Evolutionary conservation across 2,888 invertebrate species (phyloP).

Genomic region (Tiphia femorata): DNA sequence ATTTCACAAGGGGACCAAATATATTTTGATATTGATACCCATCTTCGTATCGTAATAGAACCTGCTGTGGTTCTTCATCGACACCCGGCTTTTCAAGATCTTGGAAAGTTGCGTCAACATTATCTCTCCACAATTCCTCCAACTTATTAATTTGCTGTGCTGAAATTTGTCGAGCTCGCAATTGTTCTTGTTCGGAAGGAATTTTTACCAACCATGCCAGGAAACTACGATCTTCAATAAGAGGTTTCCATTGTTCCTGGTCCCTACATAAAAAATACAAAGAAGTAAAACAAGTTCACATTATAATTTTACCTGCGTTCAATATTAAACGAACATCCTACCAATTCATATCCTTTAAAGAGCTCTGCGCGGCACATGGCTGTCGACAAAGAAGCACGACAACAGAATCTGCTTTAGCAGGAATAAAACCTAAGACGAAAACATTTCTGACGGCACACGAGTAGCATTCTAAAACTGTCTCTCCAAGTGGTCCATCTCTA

Average conservation of each 20-base stretch:
- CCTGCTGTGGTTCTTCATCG: conserved; percentile 96
- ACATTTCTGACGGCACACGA: conserved; percentile 98
- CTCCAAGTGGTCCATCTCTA: conserved; percentile 96
- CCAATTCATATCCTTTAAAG: conserved; percentile 99
- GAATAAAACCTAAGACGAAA: conserved; percentile 98
- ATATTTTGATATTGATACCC: conserved; percentile 99
- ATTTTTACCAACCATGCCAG: conserved; percentile 97
- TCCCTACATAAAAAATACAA: conserved; percentile 73
- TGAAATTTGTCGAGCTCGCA: conserved; percentile 95
- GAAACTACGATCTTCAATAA: conserved; percentile 96
- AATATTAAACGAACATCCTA: conserved; percentile 54
- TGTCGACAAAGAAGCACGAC: conserved; percentile 97
- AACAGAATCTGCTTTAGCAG: conserved; percentile 98
- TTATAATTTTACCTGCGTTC: neutral
- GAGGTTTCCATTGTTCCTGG: conserved; percentile 98
- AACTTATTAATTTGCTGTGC: conserved; percentile 97
- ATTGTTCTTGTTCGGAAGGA: conserved; percentile 97
- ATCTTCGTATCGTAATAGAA: conserved; percentile 87
- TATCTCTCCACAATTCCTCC: conserved; percentile 99
- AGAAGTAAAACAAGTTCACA: neutral
- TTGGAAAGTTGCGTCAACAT: conserved; percentile 97
- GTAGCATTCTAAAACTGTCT: conserved; percentile 98
- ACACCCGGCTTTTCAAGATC: conserved; percentile 98
- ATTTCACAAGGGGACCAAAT: conserved; percentile 95
- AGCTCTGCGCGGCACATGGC: conserved; percentile 97